Evolutionary conservation across 2,113 vertebrate species (phyloP).

Genomic region (Peucedramus taeniatus): DNA sequence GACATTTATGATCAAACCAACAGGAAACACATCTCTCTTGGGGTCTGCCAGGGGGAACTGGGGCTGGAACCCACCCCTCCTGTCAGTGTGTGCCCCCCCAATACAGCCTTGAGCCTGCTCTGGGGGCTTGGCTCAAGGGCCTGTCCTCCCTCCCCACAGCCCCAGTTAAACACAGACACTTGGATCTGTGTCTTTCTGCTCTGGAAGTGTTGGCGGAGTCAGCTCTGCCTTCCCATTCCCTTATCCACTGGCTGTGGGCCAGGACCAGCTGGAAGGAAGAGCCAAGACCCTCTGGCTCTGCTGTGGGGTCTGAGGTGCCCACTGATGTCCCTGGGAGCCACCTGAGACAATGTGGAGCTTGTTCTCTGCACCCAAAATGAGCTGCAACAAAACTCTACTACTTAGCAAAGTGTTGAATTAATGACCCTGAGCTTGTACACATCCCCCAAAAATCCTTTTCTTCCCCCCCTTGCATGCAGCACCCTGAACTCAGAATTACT

Average conservation of each 20-base stretch:
- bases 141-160: neutral
- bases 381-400: neutral
- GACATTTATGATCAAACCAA: neutral
- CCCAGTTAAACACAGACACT: neutral
- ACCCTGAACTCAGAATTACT: neutral
- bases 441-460: neutral
- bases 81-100: neutral
- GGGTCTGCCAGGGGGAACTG: neutral
- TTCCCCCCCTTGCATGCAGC: neutral
- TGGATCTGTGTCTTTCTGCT: neutral
- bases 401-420: neutral
- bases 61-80: neutral
- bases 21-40: neutral
- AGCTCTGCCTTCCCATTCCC: neutral
- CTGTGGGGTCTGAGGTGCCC: neutral
- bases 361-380: neutral
- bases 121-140: neutral
- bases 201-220: neutral
- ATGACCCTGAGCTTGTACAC: neutral
- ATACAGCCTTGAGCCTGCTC: neutral
- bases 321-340: accelerated
- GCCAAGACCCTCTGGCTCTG: neutral
- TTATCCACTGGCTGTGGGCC: neutral
- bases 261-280: neutral
- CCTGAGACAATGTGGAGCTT: neutral